Conservation (phyloP, 1,140 invertebrate species). For the Aphis craccivora region DNA sequence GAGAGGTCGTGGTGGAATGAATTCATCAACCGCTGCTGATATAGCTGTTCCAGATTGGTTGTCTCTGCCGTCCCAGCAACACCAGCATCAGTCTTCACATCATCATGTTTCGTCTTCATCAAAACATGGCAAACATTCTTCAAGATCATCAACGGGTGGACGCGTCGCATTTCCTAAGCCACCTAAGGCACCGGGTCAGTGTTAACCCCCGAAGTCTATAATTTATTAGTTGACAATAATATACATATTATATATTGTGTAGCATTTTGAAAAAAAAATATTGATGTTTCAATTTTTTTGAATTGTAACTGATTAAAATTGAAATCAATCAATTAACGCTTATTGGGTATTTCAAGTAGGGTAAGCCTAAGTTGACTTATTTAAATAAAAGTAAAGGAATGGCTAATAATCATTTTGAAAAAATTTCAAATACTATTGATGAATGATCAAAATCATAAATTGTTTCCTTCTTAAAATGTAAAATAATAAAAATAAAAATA, state of each 20-base stretch:
- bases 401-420: no score
- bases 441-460: no score
- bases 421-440: no score
- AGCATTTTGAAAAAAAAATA: not conserved
- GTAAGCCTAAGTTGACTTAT: no score
- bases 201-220: not conserved
- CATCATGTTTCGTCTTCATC: conserved; percentile 31
- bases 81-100: conserved; percentile 7
- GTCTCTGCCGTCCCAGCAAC: conserved; percentile 65
- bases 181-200: conserved; percentile 77
- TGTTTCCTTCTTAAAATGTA: no score
- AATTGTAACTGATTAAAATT: no score
- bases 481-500: no score
- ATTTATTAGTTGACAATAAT: not conserved
- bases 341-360: no score
- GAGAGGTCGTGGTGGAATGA: not conserved
- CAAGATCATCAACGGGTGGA: conserved; percentile 75
- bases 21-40: not conserved
- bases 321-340: no score
- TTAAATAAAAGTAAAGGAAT: no score
- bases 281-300: no score
- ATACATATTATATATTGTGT: not conserved
- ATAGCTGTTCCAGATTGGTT: conserved; percentile 80
- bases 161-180: conserved; percentile 86
- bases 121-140: conserved; percentile 35